Base-by-base conservation (phyloP, 2,797 vertebrate species). In the Meda fulgida region DNA sequence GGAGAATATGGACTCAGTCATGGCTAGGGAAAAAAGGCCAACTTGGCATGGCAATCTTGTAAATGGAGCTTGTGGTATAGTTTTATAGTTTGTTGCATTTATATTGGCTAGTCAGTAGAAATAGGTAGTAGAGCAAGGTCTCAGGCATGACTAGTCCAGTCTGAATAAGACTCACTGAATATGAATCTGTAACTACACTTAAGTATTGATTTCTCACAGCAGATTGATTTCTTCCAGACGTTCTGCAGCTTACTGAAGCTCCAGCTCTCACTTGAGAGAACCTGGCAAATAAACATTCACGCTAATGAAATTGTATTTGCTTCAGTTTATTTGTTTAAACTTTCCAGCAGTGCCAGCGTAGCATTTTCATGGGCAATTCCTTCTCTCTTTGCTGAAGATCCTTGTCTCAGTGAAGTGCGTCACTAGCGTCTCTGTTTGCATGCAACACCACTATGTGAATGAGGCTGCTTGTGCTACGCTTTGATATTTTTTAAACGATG, bases 371-470 rank as follows among this genome's bases (percentile, higher is more conserved):
- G 18, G 23, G 23, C 31, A 38, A 58, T 38, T 53, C 46, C 79
- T 36, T 70, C 48, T 36, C 29, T 69, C 53, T 78, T 34, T 58
- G 26, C 9, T 67, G 48, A 23, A 63, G 72, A 85, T 67, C 73
- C 48, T 63, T 85, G 29, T 85, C 78, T 73, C 36, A 0, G 34
- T 69, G 65, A 80, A 75, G 70, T 67, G 80, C 48, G 65, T 82
- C 72, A 86, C 67, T 67, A 36, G 43, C 36, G 3, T 21, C 72
- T 43, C 46, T 82, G 72, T 60, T 83, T 81, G 76, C 71, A 86
- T 86, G 48, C 55, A 82, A 38, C 80, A 60, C 26, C 14, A 18
- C 14, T 26, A n/a, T 83, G 85, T 72, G 66, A 83, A 46, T 51
- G 80, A 71, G 43, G 19, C 43, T 34, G 21, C 10, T 51, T 80